These are phyloP conservation scores for Cephus rjabovi DNA, from an alignment of 2,888 invertebrate genomes.

Conservation along the genomic window DNA sequence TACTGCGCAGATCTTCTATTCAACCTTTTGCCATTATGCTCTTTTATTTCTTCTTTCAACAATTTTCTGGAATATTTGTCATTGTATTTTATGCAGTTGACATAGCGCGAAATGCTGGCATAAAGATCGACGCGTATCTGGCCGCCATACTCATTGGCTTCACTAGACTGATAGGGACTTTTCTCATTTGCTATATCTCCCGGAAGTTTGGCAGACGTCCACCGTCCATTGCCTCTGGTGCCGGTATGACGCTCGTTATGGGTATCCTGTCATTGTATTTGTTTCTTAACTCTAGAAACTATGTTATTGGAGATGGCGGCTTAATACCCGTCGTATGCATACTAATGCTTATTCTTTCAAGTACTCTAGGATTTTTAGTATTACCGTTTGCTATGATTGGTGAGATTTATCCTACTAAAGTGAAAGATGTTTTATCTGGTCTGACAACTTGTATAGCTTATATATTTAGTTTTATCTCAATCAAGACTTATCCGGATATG, in stretches of 20 bases:
- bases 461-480: constrained; percentile 69
- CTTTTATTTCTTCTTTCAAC: constrained; percentile 71
- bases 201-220: constrained; percentile 71
- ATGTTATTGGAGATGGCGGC: constrained; percentile 42
- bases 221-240: constrained; percentile 72
- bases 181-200: constrained; percentile 66
- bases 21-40: constrained; percentile 64
- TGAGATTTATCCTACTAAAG: constrained; percentile 70
- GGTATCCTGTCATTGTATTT: constrained; percentile 66
- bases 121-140: constrained; percentile 66
- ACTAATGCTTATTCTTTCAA: constrained; percentile 68
- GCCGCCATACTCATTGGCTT: constrained; percentile 69
- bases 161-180: constrained; percentile 66
- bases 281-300: constrained; percentile 50
- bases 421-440: constrained; percentile 69
- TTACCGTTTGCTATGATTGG: constrained; percentile 72
- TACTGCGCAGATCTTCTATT: background rate
- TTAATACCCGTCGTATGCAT: constrained; percentile 66
- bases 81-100: constrained; percentile 71
- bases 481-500: constrained; percentile 69
- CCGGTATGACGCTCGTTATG: constrained; percentile 71
- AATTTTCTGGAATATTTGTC: constrained; percentile 71
- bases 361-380: constrained; percentile 70
- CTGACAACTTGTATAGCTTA: constrained; percentile 68
- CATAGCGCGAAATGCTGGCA: constrained; percentile 67